Percentiles rank a stretch among this genome's conserved stretches.
phyloP scores from a whole-genome alignment of 2,888 invertebrate genomes.

The Conchocele bisecta region DNA sequence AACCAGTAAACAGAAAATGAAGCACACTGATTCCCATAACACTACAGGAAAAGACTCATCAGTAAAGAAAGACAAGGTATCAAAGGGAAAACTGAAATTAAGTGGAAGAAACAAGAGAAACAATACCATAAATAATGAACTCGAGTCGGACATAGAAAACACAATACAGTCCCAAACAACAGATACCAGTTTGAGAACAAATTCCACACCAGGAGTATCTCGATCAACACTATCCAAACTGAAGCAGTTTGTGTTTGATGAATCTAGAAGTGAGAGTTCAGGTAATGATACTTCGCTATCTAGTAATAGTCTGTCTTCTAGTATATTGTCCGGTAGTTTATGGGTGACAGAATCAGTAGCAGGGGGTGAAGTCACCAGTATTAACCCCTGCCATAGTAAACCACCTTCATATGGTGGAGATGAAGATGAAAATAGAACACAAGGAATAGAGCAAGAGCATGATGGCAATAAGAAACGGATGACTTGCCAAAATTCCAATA shows the following conservation, averaged over 20 bases:
- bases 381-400: neutral
- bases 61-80: neutral
- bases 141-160: neutral
- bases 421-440: too few relatives aligned
- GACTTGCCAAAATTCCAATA: too few relatives aligned
- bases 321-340: slow-evolving; percentile 55
- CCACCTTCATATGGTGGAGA: neutral
- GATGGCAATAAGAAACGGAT: too few relatives aligned
- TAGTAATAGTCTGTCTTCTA: slow-evolving; percentile 41
- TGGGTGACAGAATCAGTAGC: slow-evolving; percentile 23
- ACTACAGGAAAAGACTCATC: neutral
- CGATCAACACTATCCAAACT: slow-evolving; percentile 57
- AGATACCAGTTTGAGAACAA: neutral
- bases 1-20: neutral
- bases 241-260: slow-evolving; percentile 58
- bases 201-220: slow-evolving; percentile 25
- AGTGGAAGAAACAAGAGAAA: neutral
- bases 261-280: slow-evolving; percentile 29
- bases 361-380: neutral
- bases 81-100: neutral
- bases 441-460: too few relatives aligned
- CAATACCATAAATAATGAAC: neutral
- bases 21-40: neutral
- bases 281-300: slow-evolving; percentile 8
- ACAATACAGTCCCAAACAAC: neutral